These are phyloP conservation scores for Mythimna impura DNA, from an alignment of 2,888 invertebrate genomes.

Conservation along the genomic window DNA sequence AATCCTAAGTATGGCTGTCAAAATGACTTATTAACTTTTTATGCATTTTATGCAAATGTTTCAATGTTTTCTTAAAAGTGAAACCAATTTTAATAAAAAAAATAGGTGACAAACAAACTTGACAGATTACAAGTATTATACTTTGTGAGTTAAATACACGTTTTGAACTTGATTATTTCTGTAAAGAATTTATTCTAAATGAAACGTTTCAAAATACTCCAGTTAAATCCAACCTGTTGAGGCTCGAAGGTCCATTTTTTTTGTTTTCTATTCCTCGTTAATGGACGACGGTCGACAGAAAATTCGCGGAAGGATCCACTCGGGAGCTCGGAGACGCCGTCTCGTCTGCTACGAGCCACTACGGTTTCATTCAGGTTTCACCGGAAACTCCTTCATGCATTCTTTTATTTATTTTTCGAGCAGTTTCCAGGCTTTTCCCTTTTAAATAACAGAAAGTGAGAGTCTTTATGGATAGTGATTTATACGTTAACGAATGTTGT, in stretches of 20 bases:
- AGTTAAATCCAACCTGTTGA: slow-evolving; percentile 1
- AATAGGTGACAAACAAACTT: not conserved
- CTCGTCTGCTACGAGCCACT: not conserved
- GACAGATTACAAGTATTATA: not conserved
- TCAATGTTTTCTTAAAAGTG: not conserved
- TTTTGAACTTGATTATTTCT: not conserved
- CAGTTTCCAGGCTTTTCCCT: not conserved
- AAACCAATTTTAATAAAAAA: no score
- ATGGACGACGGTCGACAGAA: not conserved
- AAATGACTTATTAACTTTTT: not conserved
- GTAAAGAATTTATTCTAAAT: not conserved
- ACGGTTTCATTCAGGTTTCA: not conserved
- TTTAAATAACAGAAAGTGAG: not conserved
- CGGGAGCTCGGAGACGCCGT: not conserved
- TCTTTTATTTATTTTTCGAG: slow-evolving; percentile 29
- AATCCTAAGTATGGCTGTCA: slow-evolving; percentile 10
- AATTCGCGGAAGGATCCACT: slow-evolving; percentile 8
- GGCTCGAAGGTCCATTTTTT: not conserved
- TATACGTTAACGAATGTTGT: not conserved
- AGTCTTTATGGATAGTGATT: not conserved
- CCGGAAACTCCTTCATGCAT: not conserved
- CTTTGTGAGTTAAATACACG: not conserved
- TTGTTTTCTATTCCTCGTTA: not conserved
- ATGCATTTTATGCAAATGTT: slow-evolving; percentile 10
- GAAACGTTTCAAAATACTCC: slow-evolving; percentile 8